These are phyloP conservation scores for Sinocyclocheilus maitianheensis DNA, from an alignment of 2,113 vertebrate genomes.

Conservation along the genomic window DNA sequence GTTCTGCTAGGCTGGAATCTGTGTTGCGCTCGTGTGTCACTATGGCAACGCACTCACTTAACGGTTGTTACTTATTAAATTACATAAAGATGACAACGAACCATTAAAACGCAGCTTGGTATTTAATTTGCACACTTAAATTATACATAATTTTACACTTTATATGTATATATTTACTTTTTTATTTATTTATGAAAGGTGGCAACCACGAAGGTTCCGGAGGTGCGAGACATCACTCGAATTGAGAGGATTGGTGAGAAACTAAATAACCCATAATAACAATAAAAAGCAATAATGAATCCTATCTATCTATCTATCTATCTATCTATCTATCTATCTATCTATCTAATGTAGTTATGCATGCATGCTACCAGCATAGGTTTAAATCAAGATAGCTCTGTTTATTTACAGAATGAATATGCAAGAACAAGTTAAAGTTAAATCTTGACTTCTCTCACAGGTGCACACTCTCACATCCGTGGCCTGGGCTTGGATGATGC, in stretches of 20 bases:
- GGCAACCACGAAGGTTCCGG: constrained; percentile 85
- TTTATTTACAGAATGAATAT: not conserved
- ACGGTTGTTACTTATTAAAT: not conserved
- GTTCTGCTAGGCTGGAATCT: not conserved
- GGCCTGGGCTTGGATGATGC: constrained; percentile 91
- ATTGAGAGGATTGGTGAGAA: constrained; percentile 89
- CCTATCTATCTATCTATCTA: too few relatives aligned
- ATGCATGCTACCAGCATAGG: too few relatives aligned
- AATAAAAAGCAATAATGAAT: too few relatives aligned
- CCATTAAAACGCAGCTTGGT: not conserved
- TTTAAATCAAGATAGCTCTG: not conserved
- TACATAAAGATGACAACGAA: not conserved
- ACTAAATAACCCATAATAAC: not conserved
- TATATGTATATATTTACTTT: not conserved
- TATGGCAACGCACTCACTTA: constrained; percentile 71
- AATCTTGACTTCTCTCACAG: constrained; percentile 62
- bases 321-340: too few relatives aligned
- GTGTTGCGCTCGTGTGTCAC: constrained; percentile 60
- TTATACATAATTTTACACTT: not conserved
- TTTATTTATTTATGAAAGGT: constrained; percentile 69
- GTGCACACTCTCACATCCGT: constrained; percentile 91
- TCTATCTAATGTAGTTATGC: too few relatives aligned
- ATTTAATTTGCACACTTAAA: not conserved
- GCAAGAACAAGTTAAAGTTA: not conserved
- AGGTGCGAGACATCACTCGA: constrained; percentile 88